Evolutionary conservation across 2,797 vertebrate genomes (phyloP), one percentile per base, ranked within the genome.

Genomic region (Urosaurus nigricauda): DNA sequence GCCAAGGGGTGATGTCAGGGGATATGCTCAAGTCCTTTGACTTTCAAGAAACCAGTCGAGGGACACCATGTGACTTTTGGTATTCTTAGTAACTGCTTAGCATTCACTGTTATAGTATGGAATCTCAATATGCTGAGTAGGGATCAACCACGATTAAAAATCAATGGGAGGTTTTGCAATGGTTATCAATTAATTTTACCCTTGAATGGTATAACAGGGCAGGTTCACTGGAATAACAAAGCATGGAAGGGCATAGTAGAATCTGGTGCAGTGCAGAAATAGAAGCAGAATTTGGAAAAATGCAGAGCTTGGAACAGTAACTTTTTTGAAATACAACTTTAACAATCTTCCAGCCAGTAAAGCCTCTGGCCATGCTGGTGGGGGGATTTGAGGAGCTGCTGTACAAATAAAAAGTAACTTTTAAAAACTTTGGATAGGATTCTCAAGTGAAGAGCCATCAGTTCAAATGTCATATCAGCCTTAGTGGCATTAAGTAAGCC

Each of bases 1-100:
- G 91, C 87, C 94, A 95, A 79, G 65, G 84, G 88, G 1, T 82
- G 86, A 90, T 93, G 85, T 91, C 85, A 92, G 43, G 75, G 51
- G 78, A 84, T 3, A 1, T 60, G n/a, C 79, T 91, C 90, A 88
- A 88, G 43, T 92, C 78, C n/a, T 40, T 88, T 82, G 0, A 0
- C 77, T 93, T 82, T 83, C 84, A 19, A 87, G 86, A 0, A 11
- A 70, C 60, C 86, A 79, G 37, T 26, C 88, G 73, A 91, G 60
- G 56, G 51, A 87, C 53, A 17, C n/a, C 87, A 84, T 92, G 35
- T 88, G 87, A 75, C 43, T 92, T 85, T 78, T 79, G 87, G 40
- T 87, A 93, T 91, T 95, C 81, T 65, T 93, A 16, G 5, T 43
- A 60, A 47, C 68, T 90, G 78, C 85, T 90, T 89, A 79, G 78